These are phyloP conservation scores for Clarias gariepinus DNA, from an alignment of 2,113 vertebrate species.

Conservation along the genomic window DNA sequence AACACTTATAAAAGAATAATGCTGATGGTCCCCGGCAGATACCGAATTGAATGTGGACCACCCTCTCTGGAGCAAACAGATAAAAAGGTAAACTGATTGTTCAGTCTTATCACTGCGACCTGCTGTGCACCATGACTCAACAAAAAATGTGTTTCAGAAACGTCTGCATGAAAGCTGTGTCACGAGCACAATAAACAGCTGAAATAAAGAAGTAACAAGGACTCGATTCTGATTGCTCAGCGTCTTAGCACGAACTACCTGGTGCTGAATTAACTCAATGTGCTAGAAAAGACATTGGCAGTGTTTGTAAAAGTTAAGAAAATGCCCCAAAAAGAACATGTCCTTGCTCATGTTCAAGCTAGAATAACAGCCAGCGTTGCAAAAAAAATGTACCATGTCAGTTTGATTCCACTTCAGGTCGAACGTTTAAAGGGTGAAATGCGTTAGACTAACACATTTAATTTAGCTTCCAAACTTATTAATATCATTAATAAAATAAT, in stretches of 20 bases:
- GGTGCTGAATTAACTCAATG: not conserved
- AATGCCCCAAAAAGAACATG: not conserved
- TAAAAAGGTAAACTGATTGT: conserved; percentile 51
- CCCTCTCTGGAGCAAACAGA: conserved; percentile 62
- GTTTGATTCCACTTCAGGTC: not conserved
- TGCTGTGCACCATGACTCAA: conserved; percentile 60
- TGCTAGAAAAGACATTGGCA: not conserved
- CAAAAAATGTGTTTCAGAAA: conserved; percentile 40
- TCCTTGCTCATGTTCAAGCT: not conserved
- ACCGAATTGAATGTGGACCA: conserved; percentile 16
- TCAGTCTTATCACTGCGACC: conserved; percentile 47
- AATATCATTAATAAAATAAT: not conserved
- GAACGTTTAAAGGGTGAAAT: not conserved
- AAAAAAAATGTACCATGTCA: not conserved
- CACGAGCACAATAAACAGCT: not conserved
- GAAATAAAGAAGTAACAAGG: conserved; percentile 34
- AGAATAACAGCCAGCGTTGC: not conserved
- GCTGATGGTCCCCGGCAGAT: not conserved
- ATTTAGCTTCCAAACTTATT: not conserved
- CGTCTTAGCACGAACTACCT: not conserved
- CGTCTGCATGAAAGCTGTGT: conserved; percentile 49
- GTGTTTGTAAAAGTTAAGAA: not conserved
- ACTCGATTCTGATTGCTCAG: not conserved
- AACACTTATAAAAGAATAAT: not conserved
- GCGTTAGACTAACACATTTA: not conserved